Percentiles rank a stretch among this genome's conserved stretches.
These are phyloP conservation scores for Halesus radiatus DNA, from an alignment of 1,140 invertebrate species.

Conservation along the genomic window DNA sequence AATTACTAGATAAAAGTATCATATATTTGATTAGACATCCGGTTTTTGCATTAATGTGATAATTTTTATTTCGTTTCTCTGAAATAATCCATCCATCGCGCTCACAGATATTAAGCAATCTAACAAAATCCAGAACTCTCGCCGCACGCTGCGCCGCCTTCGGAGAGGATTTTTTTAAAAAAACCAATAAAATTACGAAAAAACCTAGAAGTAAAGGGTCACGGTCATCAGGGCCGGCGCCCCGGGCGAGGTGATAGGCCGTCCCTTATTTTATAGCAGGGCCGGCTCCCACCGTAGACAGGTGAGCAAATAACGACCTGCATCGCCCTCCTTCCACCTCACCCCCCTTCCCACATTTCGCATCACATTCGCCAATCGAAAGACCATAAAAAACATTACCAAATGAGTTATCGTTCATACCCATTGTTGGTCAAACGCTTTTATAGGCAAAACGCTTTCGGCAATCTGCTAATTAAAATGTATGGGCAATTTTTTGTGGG, in stretches of 20 bases:
- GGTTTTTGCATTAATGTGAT: no score
- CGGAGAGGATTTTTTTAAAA: no score
- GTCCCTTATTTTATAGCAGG: not conserved
- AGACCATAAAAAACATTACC: constrained; percentile 26
- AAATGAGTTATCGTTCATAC: constrained; percentile 29
- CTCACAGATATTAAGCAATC: no score
- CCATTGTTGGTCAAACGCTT: constrained; percentile 15
- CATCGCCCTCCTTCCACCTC: not conserved
- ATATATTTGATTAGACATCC: no score
- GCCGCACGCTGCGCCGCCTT: no score
- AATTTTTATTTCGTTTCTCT: no score
- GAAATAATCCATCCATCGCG: no score
- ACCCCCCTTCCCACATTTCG: not conserved
- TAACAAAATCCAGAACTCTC: no score
- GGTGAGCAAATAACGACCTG: constrained; percentile 28
- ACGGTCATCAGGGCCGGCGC: constrained; percentile 12
- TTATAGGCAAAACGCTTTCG: constrained; percentile 33
- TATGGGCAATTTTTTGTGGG: constrained; percentile 17
- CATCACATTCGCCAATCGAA: constrained; percentile 5
- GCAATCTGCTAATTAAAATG: constrained; percentile 36
- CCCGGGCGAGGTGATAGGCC: constrained; percentile 5
- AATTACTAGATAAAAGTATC: no score
- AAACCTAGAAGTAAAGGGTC: no score
- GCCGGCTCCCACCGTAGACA: not conserved
- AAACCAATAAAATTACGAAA: no score